Percentiles rank a stretch among this genome's conserved stretches.
Conservation (phyloP, 2,888 invertebrate genomes). For the Rhaphigaster nebulosa region DNA sequence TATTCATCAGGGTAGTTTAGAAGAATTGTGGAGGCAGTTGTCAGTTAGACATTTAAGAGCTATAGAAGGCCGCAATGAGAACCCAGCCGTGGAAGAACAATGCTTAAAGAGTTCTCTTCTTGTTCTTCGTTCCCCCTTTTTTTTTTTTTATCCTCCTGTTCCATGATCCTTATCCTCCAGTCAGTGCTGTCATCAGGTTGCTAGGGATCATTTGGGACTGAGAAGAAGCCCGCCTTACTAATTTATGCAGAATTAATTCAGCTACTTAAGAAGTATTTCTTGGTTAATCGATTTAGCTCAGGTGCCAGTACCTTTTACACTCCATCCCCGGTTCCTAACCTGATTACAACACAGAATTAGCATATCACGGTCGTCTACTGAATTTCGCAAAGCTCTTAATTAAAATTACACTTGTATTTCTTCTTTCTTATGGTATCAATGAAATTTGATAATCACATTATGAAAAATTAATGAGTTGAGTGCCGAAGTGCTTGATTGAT, state of each 20-base stretch:
- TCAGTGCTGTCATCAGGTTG: background rate
- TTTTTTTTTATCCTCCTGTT: background rate
- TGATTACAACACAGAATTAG: background rate
- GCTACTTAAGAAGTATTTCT: conserved; percentile 38
- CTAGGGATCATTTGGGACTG: background rate
- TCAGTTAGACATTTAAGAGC: conserved; percentile 3
- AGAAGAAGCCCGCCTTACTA: conserved; percentile 19
- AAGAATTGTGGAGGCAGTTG: background rate
- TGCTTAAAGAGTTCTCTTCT: background rate
- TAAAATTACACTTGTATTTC: background rate
- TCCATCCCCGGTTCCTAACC: background rate
- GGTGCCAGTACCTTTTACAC: background rate
- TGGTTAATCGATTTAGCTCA: background rate
- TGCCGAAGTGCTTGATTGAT: too few relatives aligned
- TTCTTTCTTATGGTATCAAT: background rate
- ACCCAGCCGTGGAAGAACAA: background rate
- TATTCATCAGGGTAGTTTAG: background rate
- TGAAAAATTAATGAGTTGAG: too few relatives aligned
- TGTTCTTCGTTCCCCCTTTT: background rate
- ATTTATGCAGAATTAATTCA: conserved; percentile 21
- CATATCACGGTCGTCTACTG: background rate
- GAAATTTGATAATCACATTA: background rate
- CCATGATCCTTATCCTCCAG: background rate
- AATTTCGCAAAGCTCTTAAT: background rate
- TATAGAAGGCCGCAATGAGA: background rate